Percentiles rank a stretch among this genome's conserved stretches.
Conservation (phyloP, 2,797 vertebrate species). For the Falco naumanni region DNA sequence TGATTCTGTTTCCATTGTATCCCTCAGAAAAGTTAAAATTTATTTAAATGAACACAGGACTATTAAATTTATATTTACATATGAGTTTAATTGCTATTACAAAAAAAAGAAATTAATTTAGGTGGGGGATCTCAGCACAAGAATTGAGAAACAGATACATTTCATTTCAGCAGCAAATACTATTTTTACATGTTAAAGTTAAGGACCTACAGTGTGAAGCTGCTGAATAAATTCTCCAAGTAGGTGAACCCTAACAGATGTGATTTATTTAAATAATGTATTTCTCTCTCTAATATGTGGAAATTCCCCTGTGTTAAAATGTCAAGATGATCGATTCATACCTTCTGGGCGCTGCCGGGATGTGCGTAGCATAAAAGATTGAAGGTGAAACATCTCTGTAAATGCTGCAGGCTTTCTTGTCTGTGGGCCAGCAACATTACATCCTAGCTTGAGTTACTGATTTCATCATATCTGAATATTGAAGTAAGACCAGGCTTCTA, state of each 20-base stretch:
- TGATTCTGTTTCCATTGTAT: background rate
- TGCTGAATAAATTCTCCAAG: background rate
- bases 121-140: background rate
- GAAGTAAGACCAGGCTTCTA: background rate
- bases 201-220: background rate
- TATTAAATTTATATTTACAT: slow-evolving; percentile 22
- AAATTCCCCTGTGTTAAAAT: background rate
- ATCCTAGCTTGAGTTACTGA: background rate
- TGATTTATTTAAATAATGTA: background rate
- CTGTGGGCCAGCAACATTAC: background rate
- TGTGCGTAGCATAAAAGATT: background rate
- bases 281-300: background rate
- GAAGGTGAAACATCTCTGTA: background rate
- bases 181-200: background rate
- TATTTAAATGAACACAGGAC: slow-evolving; percentile 5
- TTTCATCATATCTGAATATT: background rate
- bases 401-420: background rate
- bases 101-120: background rate
- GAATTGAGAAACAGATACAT: background rate
- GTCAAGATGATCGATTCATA: slow-evolving; percentile 4
- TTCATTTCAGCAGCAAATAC: slow-evolving; percentile 41
- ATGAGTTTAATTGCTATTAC: background rate
- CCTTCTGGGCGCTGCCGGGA: background rate
- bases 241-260: background rate
- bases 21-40: background rate